phyloP scores from a whole-genome alignment of 1,140 invertebrate species.

The Panagrolaimus sp. region DNA sequence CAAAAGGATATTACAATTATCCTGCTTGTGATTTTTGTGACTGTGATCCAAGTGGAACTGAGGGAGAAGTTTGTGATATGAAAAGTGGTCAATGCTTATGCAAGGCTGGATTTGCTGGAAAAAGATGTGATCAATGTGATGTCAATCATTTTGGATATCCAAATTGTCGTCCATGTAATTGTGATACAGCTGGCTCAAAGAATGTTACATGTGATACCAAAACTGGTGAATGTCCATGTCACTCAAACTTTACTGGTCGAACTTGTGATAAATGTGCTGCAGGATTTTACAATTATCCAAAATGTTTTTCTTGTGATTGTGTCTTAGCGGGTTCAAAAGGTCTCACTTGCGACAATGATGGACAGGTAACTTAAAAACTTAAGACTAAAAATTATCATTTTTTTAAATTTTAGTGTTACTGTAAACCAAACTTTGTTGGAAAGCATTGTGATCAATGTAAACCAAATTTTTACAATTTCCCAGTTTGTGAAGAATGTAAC shows the following conservation, averaged over 20 bases:
- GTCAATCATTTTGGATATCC: conserved; percentile 80
- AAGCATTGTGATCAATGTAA: conserved; percentile 75
- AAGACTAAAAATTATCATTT: too few relatives aligned
- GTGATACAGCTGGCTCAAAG: conserved; percentile 72
- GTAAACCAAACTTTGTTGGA: conserved; percentile 78
- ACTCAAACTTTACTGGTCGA: conserved; percentile 78
- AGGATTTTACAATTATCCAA: conserved; percentile 85
- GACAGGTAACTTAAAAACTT: conserved; percentile 58
- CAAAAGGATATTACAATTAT: conserved; percentile 82
- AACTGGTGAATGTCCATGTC: conserved; percentile 83
- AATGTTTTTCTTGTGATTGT: conserved; percentile 85
- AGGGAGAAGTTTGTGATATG: conserved; percentile 79
- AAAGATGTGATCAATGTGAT: conserved; percentile 80
- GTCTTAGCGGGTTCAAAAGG: conserved; percentile 79
- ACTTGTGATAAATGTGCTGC: conserved; percentile 88
- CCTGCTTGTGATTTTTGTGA: conserved; percentile 81
- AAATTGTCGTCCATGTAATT: conserved; percentile 70
- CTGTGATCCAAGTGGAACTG: conserved; percentile 81
- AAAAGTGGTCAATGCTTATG: conserved; percentile 77
- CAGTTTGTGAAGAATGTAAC: conserved; percentile 92
- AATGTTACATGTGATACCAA: conserved; percentile 71
- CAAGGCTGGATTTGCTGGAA: conserved; percentile 79
- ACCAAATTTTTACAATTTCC: conserved; percentile 92
- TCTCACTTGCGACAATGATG: conserved; percentile 78
- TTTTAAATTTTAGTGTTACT: conserved; percentile 67